Base-by-base conservation (phyloP, 2,797 vertebrate species). In the Cercopithecus neglectus region DNA sequence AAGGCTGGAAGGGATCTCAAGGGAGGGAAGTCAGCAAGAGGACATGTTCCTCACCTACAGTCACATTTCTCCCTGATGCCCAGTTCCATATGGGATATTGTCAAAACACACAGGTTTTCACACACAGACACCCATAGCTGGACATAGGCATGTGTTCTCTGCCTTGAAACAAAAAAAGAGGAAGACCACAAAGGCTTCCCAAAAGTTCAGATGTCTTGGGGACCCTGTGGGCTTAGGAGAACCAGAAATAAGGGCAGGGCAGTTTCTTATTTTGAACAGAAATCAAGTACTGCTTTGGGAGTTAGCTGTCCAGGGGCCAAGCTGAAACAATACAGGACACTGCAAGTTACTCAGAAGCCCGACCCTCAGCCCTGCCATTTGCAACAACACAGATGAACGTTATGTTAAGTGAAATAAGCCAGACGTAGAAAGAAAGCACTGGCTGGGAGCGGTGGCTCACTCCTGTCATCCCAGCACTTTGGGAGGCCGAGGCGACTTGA, bases 51-150 rank as follows among this genome's bases (percentile, higher is more conserved):
- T 11, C 0, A 0, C 14, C 24, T 33, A 5, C 11, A 44, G 67
- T 46, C 10, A 41, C 3, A 5, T 24, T 10, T 21, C 13, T 28
- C 72, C 36, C 9, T 4, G 4, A 53, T n/a, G 13, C n/a, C 57
- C 59, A 5, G 4, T 8, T 19, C 72, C 26, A 2, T 5, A n/a
- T 0, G 0, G 30, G 67, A 44, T 7, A 6, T 8, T 12, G 2
- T 2, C 10, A 70, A 8, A n/a, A 3, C 50, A n/a, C 59, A 1
- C 0, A 0, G 39, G 19, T 48, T 39, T 70, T 9, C 16, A 70
- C n/a, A 53, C 0, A 2, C 44, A 70, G 44, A 24, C 7, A 30
- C 4, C 21, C 19, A 44, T 5, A 14, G 36, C 64, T 28, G 24
- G 8, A 5, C 36, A 0, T 30, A 16, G 46, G 44, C 30, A 2